Base-by-base conservation (phyloP, 2,113 vertebrate genomes). In the Silurus glanis region DNA sequence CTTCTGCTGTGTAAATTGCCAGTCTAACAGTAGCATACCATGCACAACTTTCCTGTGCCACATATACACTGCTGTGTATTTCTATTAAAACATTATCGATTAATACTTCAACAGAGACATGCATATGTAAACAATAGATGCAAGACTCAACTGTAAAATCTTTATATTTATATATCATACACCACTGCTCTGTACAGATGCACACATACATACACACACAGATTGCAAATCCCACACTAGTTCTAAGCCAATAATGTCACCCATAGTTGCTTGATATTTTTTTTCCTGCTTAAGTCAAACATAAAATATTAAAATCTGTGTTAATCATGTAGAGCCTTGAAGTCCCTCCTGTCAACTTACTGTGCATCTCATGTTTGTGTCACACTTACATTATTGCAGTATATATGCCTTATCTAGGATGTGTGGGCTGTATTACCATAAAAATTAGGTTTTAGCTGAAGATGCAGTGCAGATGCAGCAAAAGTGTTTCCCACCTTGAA, bases 281-380 rank as follows among this genome's bases (percentile, higher is more conserved):
- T 83, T 85, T 89, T 88, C 80, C 83, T 88, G 87, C 90, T 92
- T 89, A 81, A 91, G 92, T 93, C 90, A 90, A 88, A 89, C 92
- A 92, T 95, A 91, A 89, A 95, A 94, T 94, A 95, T 93, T 95
- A 90, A 95, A 89, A 81, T 90, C 82, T 87, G 82, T 93, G 92
- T 92, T 93, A 93, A 93, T 93, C 90, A 85, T 87, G 85, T 91
- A 92, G 87, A 87, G 90, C 86, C 87, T 80, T 61, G 87, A 89
- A 88, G 87, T 83, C 74, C 89, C 89, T 71, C 90, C 88, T 90
- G 90, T 91, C 88, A 88, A 86, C 82, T 83, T 87, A 67, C 79
- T 67, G 75, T 16, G 13, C 49, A 74, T n/a, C 45, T n/a, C 13
- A 67, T 53, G 49, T 62, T 61, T 80, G n/a, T 25, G 56, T 78